Evolutionary conservation across 2,888 invertebrate genomes (phyloP).

Genomic region (Pachycephus smyrnensis): DNA sequence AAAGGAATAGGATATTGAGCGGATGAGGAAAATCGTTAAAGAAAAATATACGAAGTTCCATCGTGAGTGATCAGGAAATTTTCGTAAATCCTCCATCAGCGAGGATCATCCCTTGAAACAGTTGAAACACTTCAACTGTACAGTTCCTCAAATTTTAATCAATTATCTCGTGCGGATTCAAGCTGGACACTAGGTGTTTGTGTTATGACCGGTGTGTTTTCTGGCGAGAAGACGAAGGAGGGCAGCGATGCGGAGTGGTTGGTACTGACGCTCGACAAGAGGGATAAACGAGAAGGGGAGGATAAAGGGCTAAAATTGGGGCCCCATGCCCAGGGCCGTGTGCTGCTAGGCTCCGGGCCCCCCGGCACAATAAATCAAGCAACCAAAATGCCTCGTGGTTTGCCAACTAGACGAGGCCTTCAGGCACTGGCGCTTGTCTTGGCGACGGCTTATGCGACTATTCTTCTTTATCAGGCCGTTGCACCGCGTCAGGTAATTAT

Average conservation of each 20-base stretch:
- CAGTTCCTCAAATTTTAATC: neutral
- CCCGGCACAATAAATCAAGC: constrained; percentile 57
- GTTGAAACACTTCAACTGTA: neutral
- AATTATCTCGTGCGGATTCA: neutral
- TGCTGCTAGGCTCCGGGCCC: constrained; percentile 70
- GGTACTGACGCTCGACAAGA: constrained; percentile 41
- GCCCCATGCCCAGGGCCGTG: constrained; percentile 67
- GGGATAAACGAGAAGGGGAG: constrained; percentile 35
- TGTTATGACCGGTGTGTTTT: constrained; percentile 45
- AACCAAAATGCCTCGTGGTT: constrained; percentile 67
- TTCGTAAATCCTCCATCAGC: neutral
- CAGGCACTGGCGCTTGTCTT: constrained; percentile 68
- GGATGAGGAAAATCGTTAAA: neutral
- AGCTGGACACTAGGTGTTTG: constrained; percentile 14
- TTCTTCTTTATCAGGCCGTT: constrained; percentile 74
- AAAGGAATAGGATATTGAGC: neutral
- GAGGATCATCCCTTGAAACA: neutral
- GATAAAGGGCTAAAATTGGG: constrained; percentile 26
- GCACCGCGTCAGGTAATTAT: constrained; percentile 69
- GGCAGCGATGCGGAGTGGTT: constrained; percentile 49
- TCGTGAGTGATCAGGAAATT: neutral
- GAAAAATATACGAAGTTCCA: neutral
- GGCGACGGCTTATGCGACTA: constrained; percentile 73
- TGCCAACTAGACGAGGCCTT: constrained; percentile 64
- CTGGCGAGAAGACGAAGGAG: constrained; percentile 43